phyloP scores from a whole-genome alignment of 2,797 vertebrate genomes.

The Borostomias antarcticus region DNA sequence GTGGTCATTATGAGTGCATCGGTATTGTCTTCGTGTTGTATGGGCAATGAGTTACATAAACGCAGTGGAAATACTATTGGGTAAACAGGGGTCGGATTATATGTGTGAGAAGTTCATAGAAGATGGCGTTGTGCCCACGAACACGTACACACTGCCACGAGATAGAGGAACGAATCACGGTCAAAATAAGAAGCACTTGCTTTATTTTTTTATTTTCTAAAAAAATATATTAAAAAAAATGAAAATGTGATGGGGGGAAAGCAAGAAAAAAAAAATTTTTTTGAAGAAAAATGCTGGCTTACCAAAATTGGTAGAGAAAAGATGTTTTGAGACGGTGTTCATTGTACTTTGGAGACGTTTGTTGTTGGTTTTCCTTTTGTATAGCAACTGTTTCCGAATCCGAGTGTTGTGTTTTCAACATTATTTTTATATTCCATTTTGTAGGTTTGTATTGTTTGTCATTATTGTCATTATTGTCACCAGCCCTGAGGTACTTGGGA shows the following conservation, averaged over 20 bases:
- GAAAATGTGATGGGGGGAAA: slow-evolving; percentile 48
- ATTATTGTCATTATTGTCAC: slow-evolving; percentile 66
- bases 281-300: slow-evolving; percentile 71
- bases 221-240: slow-evolving; percentile 35
- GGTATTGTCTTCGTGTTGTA: no score
- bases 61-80: background rate
- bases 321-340: slow-evolving; percentile 74
- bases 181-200: slow-evolving; percentile 62
- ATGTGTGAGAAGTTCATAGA: slow-evolving; percentile 32
- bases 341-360: slow-evolving; percentile 61
- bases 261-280: slow-evolving; percentile 77
- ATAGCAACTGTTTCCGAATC: slow-evolving; percentile 54
- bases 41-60: no score
- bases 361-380: slow-evolving; percentile 59
- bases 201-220: slow-evolving; percentile 77
- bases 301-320: slow-evolving; percentile 63
- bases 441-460: slow-evolving; percentile 72
- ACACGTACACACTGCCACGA: slow-evolving; percentile 69
- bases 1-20: no score
- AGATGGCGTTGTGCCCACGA: slow-evolving; percentile 59
- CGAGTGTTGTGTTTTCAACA: slow-evolving; percentile 67
- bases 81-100: background rate
- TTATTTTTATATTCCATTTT: slow-evolving; percentile 74
- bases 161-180: slow-evolving; percentile 54
- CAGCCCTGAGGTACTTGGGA: slow-evolving; percentile 70